Conservation (phyloP, 2,888 invertebrate species). For the Megaustenia siamemsis region DNA sequence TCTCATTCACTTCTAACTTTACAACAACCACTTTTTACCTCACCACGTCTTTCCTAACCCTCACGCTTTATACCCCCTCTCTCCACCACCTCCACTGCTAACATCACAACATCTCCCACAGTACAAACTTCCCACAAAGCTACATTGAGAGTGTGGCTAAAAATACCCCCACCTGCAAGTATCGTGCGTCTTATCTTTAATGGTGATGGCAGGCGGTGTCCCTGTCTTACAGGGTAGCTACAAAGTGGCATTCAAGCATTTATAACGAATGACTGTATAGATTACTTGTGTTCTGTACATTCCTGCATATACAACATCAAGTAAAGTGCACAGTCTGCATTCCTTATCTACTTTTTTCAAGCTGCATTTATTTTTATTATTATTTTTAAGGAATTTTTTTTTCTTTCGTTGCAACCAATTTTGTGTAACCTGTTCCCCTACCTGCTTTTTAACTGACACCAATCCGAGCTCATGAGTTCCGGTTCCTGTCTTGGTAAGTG, state of each 20-base stretch:
- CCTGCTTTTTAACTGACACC: neutral
- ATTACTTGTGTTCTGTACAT: neutral
- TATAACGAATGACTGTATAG: neutral
- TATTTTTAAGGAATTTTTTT: neutral
- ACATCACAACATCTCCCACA: neutral
- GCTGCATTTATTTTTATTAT: neutral
- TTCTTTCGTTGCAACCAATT: neutral
- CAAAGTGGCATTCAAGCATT: slow-evolving; percentile 2
- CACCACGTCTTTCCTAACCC: too few relatives aligned
- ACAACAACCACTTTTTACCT: too few relatives aligned
- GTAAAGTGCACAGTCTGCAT: neutral
- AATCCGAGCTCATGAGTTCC: slow-evolving; percentile 23
- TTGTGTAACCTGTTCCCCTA: neutral
- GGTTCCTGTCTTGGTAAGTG: slow-evolving; percentile 21
- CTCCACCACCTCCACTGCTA: neutral
- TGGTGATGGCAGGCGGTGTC: slow-evolving; percentile 9
- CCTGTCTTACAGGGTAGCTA: neutral
- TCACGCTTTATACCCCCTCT: too few relatives aligned
- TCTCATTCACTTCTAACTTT: too few relatives aligned
- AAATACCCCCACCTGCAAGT: slow-evolving; percentile 9
- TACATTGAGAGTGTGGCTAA: slow-evolving; percentile 14
- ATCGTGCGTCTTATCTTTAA: slow-evolving; percentile 15
- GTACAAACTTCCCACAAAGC: neutral
- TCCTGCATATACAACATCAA: slow-evolving; percentile 1
- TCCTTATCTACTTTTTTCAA: neutral